phyloP scores from a whole-genome alignment of 2,113 vertebrate genomes.

The Sturnus vulgaris region DNA sequence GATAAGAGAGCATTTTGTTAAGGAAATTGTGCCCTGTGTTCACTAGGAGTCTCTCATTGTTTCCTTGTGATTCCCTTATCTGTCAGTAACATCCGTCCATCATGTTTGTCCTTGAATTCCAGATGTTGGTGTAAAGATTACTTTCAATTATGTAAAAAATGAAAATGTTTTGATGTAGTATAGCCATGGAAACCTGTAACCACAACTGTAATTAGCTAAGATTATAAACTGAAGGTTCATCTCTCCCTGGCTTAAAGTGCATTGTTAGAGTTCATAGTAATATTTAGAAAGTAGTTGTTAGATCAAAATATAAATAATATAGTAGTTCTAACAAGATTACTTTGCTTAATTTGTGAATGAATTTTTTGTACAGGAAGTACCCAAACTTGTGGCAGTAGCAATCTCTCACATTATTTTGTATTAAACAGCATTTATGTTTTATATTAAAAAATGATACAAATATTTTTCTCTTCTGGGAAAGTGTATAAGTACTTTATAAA shows the following conservation, averaged over 20 bases:
- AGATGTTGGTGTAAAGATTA: background rate
- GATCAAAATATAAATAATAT: background rate
- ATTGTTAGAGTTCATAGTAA: background rate
- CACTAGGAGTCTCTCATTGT: background rate
- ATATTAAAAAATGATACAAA: background rate
- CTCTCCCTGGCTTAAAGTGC: background rate
- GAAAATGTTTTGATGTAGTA: background rate
- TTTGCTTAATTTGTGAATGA: background rate
- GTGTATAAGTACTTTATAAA: background rate
- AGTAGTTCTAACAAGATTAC: background rate
- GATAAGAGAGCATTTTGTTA: background rate
- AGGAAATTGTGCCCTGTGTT: background rate
- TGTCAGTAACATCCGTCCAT: background rate
- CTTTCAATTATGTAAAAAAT: background rate
- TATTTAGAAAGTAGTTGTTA: background rate
- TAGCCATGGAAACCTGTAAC: background rate
- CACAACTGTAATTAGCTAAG: background rate
- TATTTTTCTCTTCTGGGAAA: background rate
- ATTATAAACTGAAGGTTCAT: background rate
- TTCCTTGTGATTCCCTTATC: background rate
- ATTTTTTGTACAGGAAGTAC: background rate
- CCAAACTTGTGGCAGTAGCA: background rate
- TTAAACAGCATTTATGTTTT: background rate
- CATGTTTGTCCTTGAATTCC: background rate
- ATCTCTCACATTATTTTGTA: background rate